Percentiles rank a stretch among this genome's conserved stretches.
Conservation (phyloP, 2,797 vertebrate genomes). For the Psittacula derbiana region DNA sequence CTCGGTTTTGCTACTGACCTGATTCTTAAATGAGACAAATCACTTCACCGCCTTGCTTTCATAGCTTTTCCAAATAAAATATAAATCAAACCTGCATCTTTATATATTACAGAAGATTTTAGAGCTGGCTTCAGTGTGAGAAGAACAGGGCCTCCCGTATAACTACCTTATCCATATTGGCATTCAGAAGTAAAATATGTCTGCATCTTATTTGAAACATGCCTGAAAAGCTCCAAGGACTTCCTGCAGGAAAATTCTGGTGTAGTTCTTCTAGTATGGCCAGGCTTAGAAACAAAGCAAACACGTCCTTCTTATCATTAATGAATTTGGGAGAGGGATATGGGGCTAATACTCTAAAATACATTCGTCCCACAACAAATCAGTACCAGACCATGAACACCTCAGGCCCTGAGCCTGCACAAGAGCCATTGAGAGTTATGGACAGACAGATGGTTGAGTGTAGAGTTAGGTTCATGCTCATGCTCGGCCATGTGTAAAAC, state of each 20-base stretch:
- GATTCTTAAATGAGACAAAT: not conserved
- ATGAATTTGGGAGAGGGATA: not conserved
- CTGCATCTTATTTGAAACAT: not conserved
- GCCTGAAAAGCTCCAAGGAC: not conserved
- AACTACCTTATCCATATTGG: not conserved
- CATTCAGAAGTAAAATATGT: not conserved
- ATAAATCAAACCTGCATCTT: not conserved
- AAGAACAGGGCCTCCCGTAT: not conserved
- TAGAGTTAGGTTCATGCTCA: not conserved
- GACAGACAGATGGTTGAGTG: not conserved
- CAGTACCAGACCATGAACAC: not conserved
- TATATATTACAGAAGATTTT: not conserved
- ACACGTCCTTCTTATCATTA: not conserved
- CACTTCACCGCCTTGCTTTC: not conserved
- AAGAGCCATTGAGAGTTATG: not conserved
- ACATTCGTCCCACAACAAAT: not conserved
- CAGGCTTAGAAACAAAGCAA: not conserved
- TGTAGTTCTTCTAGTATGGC: not conserved
- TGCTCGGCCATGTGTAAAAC: not conserved
- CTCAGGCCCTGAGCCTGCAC: not conserved
- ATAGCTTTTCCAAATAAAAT: not conserved
- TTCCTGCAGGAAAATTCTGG: not conserved
- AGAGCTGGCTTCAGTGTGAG: not conserved
- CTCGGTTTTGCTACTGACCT: not conserved
- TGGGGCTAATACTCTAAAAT: not conserved